These are phyloP conservation scores for Troilus luridus DNA, from an alignment of 2,888 invertebrate genomes.

Conservation along the genomic window DNA sequence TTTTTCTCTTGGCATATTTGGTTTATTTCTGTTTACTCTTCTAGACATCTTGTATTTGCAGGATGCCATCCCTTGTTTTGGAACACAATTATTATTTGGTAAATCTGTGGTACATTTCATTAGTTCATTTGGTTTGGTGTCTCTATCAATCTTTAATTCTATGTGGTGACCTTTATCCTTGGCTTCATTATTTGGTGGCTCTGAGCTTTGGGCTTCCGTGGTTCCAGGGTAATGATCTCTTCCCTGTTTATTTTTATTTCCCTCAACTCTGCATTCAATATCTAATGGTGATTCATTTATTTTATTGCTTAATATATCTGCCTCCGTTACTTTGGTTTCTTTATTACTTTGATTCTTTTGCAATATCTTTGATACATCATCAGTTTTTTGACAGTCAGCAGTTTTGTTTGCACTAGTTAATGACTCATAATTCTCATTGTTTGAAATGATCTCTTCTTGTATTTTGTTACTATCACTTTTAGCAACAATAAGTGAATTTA, in stretches of 20 bases:
- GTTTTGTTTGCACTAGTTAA: background rate
- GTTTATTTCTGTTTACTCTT: constrained; percentile 18
- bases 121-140: background rate
- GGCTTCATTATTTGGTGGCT: background rate
- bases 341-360: background rate
- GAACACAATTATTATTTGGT: background rate
- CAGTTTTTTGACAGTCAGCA: background rate
- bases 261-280: background rate
- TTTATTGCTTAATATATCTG: background rate
- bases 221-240: background rate
- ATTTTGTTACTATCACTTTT: background rate
- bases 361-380: background rate
- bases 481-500: background rate
- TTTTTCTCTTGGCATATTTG: background rate
- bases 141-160: background rate
- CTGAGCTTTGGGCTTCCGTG: background rate
- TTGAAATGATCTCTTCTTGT: background rate
- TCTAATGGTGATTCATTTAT: background rate
- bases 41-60: background rate
- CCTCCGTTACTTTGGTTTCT: background rate
- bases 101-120: background rate
- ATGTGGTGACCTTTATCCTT: background rate
- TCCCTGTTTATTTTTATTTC: background rate
- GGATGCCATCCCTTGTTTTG: background rate
- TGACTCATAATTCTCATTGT: background rate